phyloP scores from a whole-genome alignment of 2,888 invertebrate species.

The Lepidocyrtoides sp. region DNA sequence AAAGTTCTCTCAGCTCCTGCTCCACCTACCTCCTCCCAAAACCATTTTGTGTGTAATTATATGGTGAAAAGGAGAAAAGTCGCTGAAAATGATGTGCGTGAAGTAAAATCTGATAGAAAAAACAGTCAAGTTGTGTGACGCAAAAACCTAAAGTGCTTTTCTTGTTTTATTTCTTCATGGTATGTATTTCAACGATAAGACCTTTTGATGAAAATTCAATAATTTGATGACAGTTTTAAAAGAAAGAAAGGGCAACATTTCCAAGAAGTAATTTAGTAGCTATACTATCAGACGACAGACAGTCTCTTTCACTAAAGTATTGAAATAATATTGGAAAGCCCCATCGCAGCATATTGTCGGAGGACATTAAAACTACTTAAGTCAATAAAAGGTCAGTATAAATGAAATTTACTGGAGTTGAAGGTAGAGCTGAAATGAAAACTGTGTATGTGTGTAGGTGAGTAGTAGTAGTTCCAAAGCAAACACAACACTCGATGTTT shows the following conservation, averaged over 20 bases:
- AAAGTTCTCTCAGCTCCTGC: background rate
- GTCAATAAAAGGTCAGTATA: slow-evolving; percentile 2
- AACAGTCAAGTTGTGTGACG: too few relatives aligned
- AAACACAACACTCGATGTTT: background rate
- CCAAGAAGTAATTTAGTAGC: too few relatives aligned
- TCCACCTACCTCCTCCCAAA: background rate
- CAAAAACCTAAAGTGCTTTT: too few relatives aligned
- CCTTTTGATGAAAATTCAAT: background rate
- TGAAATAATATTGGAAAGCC: too few relatives aligned
- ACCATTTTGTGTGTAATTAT: background rate
- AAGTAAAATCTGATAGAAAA: too few relatives aligned
- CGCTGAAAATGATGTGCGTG: too few relatives aligned
- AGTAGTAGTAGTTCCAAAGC: background rate
- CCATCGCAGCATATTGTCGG: background rate
- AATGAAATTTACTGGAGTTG: background rate
- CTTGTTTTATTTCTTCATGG: too few relatives aligned
- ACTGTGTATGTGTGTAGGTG: slow-evolving; percentile 5
- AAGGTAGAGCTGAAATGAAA: background rate
- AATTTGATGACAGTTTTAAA: background rate
- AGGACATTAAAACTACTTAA: background rate
- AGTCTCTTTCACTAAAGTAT: too few relatives aligned
- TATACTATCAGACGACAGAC: too few relatives aligned
- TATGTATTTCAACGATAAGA: too few relatives aligned
- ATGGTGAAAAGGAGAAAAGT: background rate
- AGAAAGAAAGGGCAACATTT: background rate